A percentile compares a stretch with the other conserved stretches of the same genome.
These are phyloP conservation scores for Triplophysa bombifrons DNA, from an alignment of 2,797 vertebrate species.

Conservation along the genomic window DNA sequence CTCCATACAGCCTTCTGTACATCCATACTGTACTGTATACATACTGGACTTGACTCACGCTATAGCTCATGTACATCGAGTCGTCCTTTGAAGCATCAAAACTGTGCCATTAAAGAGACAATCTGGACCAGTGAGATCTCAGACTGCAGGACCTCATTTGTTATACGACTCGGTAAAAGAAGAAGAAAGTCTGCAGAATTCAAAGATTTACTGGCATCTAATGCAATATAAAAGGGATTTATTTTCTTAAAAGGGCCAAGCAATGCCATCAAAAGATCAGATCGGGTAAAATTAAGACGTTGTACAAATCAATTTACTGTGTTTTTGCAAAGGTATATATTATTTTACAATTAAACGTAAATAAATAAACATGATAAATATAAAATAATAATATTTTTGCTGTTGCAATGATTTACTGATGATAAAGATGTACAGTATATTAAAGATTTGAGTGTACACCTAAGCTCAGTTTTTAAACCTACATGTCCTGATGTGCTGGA, in stretches of 20 bases:
- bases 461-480: too few relatives aligned
- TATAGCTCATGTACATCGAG: neutral
- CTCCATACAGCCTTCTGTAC: neutral
- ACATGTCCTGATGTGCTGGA: too few relatives aligned
- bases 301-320: too few relatives aligned
- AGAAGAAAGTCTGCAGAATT: neutral
- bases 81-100: slow-evolving; percentile 1
- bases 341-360: too few relatives aligned
- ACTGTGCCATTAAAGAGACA: neutral
- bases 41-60: neutral
- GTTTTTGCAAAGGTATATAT: too few relatives aligned
- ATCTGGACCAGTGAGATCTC: neutral
- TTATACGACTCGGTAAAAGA: neutral
- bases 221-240: neutral
- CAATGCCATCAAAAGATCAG: too few relatives aligned
- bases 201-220: neutral
- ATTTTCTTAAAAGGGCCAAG: neutral
- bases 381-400: too few relatives aligned
- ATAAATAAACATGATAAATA: too few relatives aligned
- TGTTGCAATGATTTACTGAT: too few relatives aligned
- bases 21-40: neutral
- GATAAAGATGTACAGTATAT: too few relatives aligned
- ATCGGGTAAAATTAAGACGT: too few relatives aligned
- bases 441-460: too few relatives aligned
- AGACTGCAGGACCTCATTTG: slow-evolving; percentile 23